A percentile compares a stretch with the other conserved stretches of the same genome.
Evolutionary conservation across 2,113 vertebrate genomes (phyloP).

Genomic region (Promerops cafer): DNA sequence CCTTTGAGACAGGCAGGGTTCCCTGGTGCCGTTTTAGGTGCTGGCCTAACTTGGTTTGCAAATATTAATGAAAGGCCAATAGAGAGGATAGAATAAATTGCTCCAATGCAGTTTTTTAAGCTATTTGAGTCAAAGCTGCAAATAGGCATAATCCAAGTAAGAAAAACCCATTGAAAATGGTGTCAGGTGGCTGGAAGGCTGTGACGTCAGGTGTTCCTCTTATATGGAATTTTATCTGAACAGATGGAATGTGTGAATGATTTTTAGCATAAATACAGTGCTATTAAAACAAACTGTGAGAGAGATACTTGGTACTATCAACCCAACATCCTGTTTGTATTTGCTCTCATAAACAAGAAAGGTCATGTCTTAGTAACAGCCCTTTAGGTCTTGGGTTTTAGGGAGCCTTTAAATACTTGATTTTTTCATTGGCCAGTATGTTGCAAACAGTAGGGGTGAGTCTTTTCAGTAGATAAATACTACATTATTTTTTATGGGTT

Average conservation of each 20-base stretch:
- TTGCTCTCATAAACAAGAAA: neutral
- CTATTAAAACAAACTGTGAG: neutral
- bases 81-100: neutral
- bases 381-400: neutral
- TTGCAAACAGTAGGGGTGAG: neutral
- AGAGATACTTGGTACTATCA: neutral
- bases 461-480: neutral
- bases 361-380: neutral
- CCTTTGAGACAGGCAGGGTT: neutral
- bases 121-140: neutral
- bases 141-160: neutral
- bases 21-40: neutral
- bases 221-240: neutral
- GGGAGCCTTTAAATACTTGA: neutral
- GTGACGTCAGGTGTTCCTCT: rapidly evolving
- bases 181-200: neutral
- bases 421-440: neutral
- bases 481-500: neutral
- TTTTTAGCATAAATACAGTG: neutral
- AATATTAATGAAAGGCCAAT: neutral
- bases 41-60: neutral
- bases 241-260: neutral
- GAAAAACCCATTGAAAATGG: neutral
- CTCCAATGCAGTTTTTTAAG: neutral
- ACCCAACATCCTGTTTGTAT: neutral